Evolutionary conservation across 2,797 vertebrate species (phyloP), one percentile per base, ranked within the genome.

Genomic region (Meriones psammophilus): DNA sequence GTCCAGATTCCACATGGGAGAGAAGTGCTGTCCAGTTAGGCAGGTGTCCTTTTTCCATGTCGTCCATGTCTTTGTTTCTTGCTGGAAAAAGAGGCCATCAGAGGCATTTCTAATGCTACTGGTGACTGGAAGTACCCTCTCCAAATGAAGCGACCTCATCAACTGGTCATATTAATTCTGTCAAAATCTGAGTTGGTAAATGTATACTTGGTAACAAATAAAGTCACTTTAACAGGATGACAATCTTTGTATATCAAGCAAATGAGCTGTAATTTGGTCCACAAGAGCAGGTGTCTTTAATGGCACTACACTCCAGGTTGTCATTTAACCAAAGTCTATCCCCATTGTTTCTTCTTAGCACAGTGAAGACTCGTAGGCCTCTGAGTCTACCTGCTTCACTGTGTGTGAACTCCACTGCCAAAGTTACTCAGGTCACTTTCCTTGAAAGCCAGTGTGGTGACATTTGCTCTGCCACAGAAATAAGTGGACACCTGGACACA

Each of bases 401-500:
- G 4, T 89, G 22, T 28, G 17, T 79, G 42, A 39, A 2, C 1
- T 54, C 6, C 39, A 46, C 30, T 15, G 26, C 0, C 26, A 39
- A 9, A 8, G 1, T 58, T 56, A 83, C 42, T 33, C 26, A 66
- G 30, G 62, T 30, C 54, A 74, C 20, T 64, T 69, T 14, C 10
- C 91, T 88, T 20, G 62, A 88, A 92, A 94, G 73, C 22, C 80
- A 85, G 76, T 20, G 24, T 5, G 13, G 68, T 0, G 4, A 39
- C 77, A 56, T 88, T 95, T 86, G 42, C 22, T 96, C 88, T 96
- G 77, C 64, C 26, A 69, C 68, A 94, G 95, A 96, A 96, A 91
- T 26, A 95, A 89, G 56, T n/a, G 0, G 13, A 66, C 5, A 94
- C 83, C 46, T 62, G 0, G 10, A 62, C 5, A 86, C n/a, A 14